Evolutionary conservation across 2,113 vertebrate genomes (phyloP).

Genomic region (Scopus umbretta): DNA sequence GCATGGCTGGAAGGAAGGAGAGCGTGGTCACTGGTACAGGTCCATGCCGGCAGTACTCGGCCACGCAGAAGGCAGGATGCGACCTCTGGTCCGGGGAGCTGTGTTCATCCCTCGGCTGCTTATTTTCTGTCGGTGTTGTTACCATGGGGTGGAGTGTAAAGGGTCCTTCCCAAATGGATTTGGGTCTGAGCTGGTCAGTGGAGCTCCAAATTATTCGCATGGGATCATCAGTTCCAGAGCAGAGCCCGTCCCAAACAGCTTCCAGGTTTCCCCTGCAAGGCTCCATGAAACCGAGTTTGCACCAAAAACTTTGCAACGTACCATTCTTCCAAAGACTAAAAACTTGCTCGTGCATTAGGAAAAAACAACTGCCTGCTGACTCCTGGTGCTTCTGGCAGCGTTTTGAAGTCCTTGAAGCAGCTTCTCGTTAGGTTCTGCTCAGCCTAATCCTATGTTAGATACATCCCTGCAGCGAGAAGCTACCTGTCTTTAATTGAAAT

Average conservation of each 20-base stretch:
- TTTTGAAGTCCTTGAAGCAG: background rate
- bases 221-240: background rate
- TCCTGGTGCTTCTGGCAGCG: background rate
- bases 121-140: background rate
- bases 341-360: background rate
- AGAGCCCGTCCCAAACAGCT: background rate
- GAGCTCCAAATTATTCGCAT: background rate
- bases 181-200: background rate
- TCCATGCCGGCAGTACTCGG: too few relatives aligned
- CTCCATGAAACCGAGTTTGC: background rate
- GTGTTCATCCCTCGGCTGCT: background rate
- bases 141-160: accelerated
- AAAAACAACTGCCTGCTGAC: background rate
- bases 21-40: accelerated
- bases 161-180: background rate
- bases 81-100: background rate
- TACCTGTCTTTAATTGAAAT: background rate
- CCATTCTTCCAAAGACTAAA: background rate
- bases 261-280: background rate
- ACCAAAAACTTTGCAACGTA: background rate
- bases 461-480: background rate
- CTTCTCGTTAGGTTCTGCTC: background rate
- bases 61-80: background rate
- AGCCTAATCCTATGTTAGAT: background rate
- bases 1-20: background rate